Conservation (phyloP, 2,113 vertebrate genomes). For the Equus quagga region DNA sequence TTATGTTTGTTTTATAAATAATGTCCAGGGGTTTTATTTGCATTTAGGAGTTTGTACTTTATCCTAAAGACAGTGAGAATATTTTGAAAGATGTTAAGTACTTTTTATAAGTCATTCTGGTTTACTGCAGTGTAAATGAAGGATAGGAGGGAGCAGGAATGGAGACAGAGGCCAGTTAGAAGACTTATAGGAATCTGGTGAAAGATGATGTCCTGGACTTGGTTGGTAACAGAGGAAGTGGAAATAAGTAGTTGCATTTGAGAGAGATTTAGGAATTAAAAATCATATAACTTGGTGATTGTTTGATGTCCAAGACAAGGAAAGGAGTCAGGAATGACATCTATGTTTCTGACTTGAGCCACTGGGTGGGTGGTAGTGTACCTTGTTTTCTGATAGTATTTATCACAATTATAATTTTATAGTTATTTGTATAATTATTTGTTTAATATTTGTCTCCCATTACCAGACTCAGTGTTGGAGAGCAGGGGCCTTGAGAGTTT, state of each 20-base stretch:
- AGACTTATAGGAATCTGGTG: background rate
- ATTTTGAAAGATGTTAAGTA: background rate
- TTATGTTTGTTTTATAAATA: background rate
- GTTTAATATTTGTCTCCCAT: background rate
- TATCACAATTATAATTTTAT: background rate
- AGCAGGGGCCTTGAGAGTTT: background rate
- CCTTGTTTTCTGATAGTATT: background rate
- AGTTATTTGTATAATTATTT: background rate
- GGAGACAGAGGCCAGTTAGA: background rate
- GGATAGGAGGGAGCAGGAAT: background rate
- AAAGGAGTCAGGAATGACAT: background rate
- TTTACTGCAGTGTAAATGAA: background rate
- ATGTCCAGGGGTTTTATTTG: background rate
- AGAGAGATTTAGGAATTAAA: background rate
- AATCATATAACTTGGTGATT: background rate
- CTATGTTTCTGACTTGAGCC: background rate
- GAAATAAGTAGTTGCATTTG: background rate
- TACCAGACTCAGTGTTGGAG: background rate
- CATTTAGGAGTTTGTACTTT: background rate
- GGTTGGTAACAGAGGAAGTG: background rate
- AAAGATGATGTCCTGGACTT: background rate
- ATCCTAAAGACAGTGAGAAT: background rate
- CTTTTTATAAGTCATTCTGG: background rate
- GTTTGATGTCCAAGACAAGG: background rate
- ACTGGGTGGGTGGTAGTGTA: background rate